Evolutionary conservation across 2,113 vertebrate genomes (phyloP), one percentile per base, ranked within the genome.

Genomic region (Engraulis encrasicolus): DNA sequence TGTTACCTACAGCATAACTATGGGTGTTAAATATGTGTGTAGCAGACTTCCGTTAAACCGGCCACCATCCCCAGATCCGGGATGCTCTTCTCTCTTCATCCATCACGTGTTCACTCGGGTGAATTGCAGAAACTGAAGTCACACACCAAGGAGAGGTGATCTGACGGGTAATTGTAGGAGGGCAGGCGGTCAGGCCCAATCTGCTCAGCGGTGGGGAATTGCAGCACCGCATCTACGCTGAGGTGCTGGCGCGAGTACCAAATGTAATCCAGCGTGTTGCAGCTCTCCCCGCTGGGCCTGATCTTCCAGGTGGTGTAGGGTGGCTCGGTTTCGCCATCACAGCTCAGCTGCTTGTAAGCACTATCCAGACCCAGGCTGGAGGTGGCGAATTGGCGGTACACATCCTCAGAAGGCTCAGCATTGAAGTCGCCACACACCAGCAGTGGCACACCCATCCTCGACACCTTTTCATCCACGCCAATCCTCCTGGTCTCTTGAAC

Each of bases 281-380:
- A 89, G 95, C 95, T 96, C 91, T 99, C 98, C 15, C 98, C 97
- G 0, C 96, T 95, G 1, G 96, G 95, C 2, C 98, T 96, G 92
- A 99, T 97, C 94, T 99, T 99, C 98, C 98, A 99, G 0, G 96
- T 97, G 4, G 98, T 99, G 61, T 97, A 99, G 0, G 96, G 95
- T 0, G 98, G 98, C 83, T 99, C 98, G 0, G 95, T 95, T 87
- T 94, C 94, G 1, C 97, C 95, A 0, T 99, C 97, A 0, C 92
- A 84, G 79, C 98, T 99, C 90, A 99, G 93, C 85, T 96, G 91
- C 93, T 97, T 98, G 90, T 99, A 99, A 0, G 96, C 97, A 0
- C 97, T 99, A 90, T 94, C 95, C 2, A 99, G 88, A 6, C 96
- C 95, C 52, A 99, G 96, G 50, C 96, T 95, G 74, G 97, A 99